Evolutionary conservation across 2,113 vertebrate species (phyloP).

Genomic region (Barnardius zonarius): DNA sequence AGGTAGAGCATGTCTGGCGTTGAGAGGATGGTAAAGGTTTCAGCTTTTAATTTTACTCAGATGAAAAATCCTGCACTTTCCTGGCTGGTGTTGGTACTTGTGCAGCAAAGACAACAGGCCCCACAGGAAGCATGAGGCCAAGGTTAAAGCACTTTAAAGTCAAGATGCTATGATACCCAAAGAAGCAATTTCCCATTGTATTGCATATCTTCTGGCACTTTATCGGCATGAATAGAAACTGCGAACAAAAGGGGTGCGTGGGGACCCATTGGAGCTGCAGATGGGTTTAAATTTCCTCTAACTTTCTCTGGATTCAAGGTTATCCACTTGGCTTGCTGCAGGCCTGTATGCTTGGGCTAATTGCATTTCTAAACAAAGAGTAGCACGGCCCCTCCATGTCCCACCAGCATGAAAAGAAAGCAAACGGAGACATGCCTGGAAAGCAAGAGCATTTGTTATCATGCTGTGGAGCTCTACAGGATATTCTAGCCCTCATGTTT

Average conservation of each 20-base stretch:
- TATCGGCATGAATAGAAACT: slow-evolving; percentile 34
- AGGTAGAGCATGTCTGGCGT: slow-evolving; percentile 62
- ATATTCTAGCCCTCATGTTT: background rate
- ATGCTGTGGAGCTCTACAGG: background rate
- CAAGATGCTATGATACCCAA: slow-evolving; percentile 63
- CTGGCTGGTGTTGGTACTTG: slow-evolving; percentile 22
- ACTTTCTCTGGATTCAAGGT: slow-evolving; percentile 67
- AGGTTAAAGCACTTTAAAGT: slow-evolving; percentile 71
- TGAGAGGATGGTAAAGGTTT: slow-evolving; percentile 58
- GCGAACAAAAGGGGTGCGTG: background rate
- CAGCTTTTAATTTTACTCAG: slow-evolving; percentile 66
- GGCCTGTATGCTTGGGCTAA: slow-evolving; percentile 12
- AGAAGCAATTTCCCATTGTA: slow-evolving; percentile 71
- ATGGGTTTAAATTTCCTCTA: slow-evolving; percentile 54
- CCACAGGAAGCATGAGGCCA: slow-evolving; percentile 66
- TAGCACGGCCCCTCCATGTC: background rate
- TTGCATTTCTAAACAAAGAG: slow-evolving; percentile 8
- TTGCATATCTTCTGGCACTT: slow-evolving; percentile 59
- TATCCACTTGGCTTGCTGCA: slow-evolving; percentile 9
- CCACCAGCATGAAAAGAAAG: background rate
- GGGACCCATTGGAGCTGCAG: slow-evolving; percentile 69
- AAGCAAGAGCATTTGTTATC: background rate
- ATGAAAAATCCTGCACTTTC: slow-evolving; percentile 46
- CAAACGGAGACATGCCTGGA: background rate
- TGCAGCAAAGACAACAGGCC: slow-evolving; percentile 41